Evolutionary conservation across 1,140 invertebrate genomes (phyloP).

Genomic region (Diabrotica virgifera): DNA sequence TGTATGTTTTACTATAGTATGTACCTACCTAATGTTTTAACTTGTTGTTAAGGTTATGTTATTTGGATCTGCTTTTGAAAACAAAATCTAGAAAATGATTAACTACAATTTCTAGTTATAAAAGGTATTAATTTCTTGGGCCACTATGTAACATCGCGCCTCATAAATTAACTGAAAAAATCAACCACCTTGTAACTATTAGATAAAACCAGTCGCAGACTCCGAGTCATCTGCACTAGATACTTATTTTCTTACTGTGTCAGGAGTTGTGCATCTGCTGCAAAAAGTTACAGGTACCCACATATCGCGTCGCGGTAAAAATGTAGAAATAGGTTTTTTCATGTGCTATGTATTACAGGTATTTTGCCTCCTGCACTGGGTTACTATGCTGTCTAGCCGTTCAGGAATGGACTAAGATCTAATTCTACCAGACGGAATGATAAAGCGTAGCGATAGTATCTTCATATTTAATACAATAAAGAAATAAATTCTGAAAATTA

Average conservation of each 20-base stretch:
- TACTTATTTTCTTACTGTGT: constrained; percentile 15
- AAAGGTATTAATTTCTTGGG: no score
- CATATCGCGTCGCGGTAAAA: constrained; percentile 16
- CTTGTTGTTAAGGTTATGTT: no score
- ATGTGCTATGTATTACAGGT: constrained; percentile 8
- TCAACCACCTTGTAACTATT: constrained; percentile 5
- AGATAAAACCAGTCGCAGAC: constrained; percentile 13
- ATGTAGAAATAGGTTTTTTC: constrained; percentile 20
- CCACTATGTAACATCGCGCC: no score
- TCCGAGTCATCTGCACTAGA: constrained; percentile 12
- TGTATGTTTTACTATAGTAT: no score
- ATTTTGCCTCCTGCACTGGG: constrained; percentile 15
- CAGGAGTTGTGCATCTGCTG: constrained; percentile 17
- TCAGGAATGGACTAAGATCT: not conserved
- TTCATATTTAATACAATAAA: no score
- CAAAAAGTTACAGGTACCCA: constrained; percentile 19
- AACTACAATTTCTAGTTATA: no score
- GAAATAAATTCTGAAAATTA: no score
- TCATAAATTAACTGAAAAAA: no score
- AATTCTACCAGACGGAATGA: not conserved
- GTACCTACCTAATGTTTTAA: no score
- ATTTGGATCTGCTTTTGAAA: no score
- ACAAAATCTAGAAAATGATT: no score
- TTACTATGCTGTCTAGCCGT: constrained; percentile 22
- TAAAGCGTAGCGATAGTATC: no score